phyloP scores from a whole-genome alignment of 2,797 vertebrate species.

The Dendrocincla tyrannina region DNA sequence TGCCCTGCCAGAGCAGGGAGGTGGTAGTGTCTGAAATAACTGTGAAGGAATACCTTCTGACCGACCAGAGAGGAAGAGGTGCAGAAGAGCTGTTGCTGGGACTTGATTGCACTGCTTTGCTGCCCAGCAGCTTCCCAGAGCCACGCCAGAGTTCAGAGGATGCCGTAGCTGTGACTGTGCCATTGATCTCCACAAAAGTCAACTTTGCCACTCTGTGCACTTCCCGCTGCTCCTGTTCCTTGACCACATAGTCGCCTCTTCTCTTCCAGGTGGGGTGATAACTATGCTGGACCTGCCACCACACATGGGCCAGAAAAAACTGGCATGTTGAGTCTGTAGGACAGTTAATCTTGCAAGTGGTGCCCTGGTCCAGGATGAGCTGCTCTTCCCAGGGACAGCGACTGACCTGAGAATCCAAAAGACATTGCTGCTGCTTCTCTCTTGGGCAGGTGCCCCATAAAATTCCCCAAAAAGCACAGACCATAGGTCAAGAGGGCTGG shows the following conservation, averaged over 20 bases:
- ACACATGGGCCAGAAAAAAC: accelerated
- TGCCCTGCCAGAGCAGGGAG: not conserved
- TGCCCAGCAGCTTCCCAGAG: not conserved
- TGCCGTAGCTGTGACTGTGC: not conserved
- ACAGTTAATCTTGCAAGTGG: not conserved
- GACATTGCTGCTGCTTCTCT: not conserved
- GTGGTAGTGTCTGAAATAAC: not conserved
- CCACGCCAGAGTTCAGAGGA: not conserved
- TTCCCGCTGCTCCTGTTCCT: not conserved
- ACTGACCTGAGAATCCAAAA: not conserved
- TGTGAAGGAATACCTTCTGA: not conserved
- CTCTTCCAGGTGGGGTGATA: not conserved
- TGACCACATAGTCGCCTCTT: accelerated
- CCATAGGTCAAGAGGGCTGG: not conserved
- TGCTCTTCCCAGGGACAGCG: not conserved
- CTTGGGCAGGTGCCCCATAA: not conserved
- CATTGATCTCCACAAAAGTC: not conserved
- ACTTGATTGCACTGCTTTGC: not conserved
- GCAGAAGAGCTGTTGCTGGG: not conserved
- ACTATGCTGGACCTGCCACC: not conserved
- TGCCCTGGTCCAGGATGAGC: not conserved
- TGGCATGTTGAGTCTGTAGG: not conserved
- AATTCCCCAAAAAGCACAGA: not conserved
- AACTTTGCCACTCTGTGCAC: not conserved
- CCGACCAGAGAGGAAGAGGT: not conserved